These are phyloP conservation scores for Pterocles gutturalis DNA, from an alignment of 2,113 vertebrate species.

Conservation along the genomic window DNA sequence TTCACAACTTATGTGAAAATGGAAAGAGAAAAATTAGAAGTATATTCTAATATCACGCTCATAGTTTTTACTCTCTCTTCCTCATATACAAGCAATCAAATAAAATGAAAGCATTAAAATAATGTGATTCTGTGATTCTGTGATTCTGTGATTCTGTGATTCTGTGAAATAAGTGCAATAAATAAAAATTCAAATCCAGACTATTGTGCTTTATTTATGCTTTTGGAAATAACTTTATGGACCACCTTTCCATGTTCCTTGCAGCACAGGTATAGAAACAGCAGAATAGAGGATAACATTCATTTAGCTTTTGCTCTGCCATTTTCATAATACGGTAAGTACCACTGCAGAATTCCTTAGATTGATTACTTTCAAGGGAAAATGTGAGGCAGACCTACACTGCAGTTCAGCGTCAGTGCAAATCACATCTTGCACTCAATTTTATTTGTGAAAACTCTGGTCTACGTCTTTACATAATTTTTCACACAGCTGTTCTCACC, in stretches of 20 bases:
- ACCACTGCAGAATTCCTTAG: not conserved
- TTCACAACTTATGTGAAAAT: not conserved
- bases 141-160: too few relatives aligned
- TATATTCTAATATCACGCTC: not conserved
- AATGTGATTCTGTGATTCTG: too few relatives aligned
- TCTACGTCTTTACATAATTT: not conserved
- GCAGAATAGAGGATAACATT: not conserved
- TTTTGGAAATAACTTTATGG: not conserved
- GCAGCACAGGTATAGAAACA: not conserved
- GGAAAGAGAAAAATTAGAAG: not conserved
- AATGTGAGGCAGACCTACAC: not conserved
- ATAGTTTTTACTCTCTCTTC: not conserved
- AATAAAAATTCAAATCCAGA: not conserved
- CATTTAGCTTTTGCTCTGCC: not conserved
- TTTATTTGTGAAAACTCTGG: not conserved
- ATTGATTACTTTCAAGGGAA: not conserved
- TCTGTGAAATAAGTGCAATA: not conserved
- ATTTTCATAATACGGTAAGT: not conserved
- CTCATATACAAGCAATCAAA: not conserved
- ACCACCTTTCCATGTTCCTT: not conserved
- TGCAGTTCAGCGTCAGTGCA: not conserved
- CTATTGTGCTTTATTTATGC: not conserved
- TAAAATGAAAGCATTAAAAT: not conserved
- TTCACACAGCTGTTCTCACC: fast-evolving
- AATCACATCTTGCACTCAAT: not conserved